These are phyloP conservation scores for Mustelus asterias DNA, from an alignment of 2,113 vertebrate species.

Conservation along the genomic window DNA sequence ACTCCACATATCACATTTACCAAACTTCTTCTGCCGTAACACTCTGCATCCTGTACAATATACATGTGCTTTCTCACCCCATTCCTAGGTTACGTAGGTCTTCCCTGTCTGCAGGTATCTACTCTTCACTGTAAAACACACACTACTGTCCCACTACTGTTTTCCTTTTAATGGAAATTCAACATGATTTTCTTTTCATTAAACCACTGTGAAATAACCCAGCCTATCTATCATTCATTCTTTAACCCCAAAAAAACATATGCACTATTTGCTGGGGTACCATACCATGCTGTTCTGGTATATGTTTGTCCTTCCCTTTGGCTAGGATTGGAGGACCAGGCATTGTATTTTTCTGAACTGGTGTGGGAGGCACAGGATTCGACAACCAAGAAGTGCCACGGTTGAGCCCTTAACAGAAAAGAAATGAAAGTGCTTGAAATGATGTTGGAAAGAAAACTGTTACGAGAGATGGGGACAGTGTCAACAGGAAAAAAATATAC, in stretches of 20 bases:
- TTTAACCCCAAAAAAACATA: not conserved
- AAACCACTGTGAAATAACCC: not conserved
- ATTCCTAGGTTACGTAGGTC: not conserved
- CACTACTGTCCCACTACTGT: not conserved
- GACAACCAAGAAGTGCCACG: conserved; percentile 76
- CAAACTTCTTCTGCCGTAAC: not conserved
- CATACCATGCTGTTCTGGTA: conserved; percentile 69
- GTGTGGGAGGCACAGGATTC: conserved; percentile 61
- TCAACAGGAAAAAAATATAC: not conserved
- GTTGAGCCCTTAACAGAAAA: conserved; percentile 63
- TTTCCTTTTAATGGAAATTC: not conserved
- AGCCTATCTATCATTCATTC: not conserved
- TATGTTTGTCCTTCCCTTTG: conserved; percentile 74
- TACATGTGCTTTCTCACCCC: not conserved
- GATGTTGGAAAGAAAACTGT: not conserved
- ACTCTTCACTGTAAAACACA: not conserved
- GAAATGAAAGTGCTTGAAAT: not conserved
- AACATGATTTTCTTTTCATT: not conserved
- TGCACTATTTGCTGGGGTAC: not conserved
- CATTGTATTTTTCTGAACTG: conserved; percentile 64
- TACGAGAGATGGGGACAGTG: not conserved
- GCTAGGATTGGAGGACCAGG: conserved; percentile 60
- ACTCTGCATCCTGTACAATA: not conserved
- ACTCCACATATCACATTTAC: not conserved
- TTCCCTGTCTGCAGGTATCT: not conserved